Percentiles rank a stretch among this genome's conserved stretches.
Evolutionary conservation across 2,888 invertebrate species (phyloP).

Genomic region (Lydus trimaculatus): DNA sequence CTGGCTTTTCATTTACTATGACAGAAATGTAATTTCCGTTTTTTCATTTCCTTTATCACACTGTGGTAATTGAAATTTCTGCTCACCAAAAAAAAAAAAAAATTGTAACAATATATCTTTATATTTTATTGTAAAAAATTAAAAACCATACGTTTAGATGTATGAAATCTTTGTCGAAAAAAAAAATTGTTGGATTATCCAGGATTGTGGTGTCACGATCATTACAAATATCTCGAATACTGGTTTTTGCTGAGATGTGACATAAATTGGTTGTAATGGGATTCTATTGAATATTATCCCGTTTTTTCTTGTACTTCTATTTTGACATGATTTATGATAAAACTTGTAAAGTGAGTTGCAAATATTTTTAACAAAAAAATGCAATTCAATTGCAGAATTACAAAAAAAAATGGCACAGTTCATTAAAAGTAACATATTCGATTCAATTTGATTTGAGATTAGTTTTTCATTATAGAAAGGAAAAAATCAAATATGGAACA

Average conservation of each 20-base stretch:
- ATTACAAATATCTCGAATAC: neutral
- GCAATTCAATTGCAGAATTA: too few relatives aligned
- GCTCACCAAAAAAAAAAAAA: neutral
- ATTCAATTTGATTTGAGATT: neutral
- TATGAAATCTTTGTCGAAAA: too few relatives aligned
- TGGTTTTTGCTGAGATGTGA: neutral
- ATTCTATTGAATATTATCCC: neutral
- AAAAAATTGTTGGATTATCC: too few relatives aligned
- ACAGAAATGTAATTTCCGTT: constrained; percentile 31
- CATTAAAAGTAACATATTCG: neutral
- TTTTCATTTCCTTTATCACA: constrained; percentile 24
- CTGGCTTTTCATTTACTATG: constrained; percentile 24
- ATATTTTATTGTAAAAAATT: neutral
- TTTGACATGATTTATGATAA: neutral
- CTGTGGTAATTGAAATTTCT: constrained; percentile 27
- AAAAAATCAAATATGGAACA: neutral
- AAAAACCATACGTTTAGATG: neutral
- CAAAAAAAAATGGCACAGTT: too few relatives aligned
- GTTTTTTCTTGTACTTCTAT: neutral
- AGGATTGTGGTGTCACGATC: too few relatives aligned
- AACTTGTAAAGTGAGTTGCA: neutral
- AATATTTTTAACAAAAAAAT: too few relatives aligned
- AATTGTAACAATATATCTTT: neutral
- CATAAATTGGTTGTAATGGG: neutral
- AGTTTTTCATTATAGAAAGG: neutral